Evolutionary conservation across 2,113 vertebrate genomes (phyloP).

Genomic region (Circaetus gallicus): DNA sequence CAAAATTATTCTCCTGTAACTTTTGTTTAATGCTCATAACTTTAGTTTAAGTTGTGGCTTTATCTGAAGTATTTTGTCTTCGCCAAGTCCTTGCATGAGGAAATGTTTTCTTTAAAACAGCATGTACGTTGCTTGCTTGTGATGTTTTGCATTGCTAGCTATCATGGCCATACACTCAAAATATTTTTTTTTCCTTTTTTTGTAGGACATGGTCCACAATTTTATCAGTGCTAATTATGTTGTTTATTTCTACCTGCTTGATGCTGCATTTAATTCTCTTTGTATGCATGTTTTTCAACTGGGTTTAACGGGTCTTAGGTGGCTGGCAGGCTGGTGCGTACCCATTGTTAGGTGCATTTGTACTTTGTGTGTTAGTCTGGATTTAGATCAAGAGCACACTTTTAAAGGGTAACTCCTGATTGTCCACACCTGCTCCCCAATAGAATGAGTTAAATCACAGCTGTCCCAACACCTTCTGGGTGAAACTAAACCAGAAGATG

Average conservation of each 20-base stretch:
- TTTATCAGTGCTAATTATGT: background rate
- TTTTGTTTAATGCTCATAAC: background rate
- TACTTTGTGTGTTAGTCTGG: background rate
- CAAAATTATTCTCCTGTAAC: background rate
- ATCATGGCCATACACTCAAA: fast-evolving
- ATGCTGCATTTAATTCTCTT: background rate
- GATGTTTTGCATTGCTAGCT: background rate
- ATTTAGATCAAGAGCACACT: background rate
- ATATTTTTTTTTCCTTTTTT: background rate
- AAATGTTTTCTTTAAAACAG: background rate
- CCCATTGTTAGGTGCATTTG: background rate
- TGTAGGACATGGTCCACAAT: background rate
- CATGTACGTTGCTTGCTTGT: fast-evolving
- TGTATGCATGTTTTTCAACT: background rate
- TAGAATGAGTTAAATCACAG: background rate
- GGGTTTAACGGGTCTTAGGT: background rate
- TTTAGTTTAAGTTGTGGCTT: background rate
- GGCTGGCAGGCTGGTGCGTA: background rate
- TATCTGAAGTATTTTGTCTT: background rate
- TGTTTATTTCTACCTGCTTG: background rate
- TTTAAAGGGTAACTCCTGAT: background rate
- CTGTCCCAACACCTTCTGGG: background rate
- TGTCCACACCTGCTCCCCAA: background rate
- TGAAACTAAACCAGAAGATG: background rate
- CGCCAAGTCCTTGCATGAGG: background rate